These are phyloP conservation scores for Platyscapa corneri DNA, from an alignment of 1,140 invertebrate genomes.

Conservation along the genomic window DNA sequence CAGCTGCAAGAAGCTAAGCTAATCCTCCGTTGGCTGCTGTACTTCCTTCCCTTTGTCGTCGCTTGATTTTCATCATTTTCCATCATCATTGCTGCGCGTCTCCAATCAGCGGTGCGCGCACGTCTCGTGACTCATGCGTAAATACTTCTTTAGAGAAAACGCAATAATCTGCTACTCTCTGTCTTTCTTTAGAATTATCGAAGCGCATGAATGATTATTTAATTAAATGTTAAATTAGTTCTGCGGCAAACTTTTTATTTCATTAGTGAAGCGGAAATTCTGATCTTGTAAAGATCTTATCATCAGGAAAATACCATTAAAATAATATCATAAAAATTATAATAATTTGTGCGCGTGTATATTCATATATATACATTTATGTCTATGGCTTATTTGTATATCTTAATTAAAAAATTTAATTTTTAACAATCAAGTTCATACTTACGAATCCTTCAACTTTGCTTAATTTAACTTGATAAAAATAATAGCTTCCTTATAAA, in stretches of 20 bases:
- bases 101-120: not conserved
- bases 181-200: not conserved
- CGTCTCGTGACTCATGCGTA: not conserved
- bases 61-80: not conserved
- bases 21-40: not conserved
- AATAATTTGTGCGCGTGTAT: not conserved
- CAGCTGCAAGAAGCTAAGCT: not conserved
- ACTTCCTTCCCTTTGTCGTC: slow-evolving; percentile 14
- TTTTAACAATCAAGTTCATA: no score
- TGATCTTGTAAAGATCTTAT: not conserved
- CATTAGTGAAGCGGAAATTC: not conserved
- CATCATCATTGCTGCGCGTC: not conserved
- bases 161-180: not conserved
- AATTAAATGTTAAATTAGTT: slow-evolving; percentile 13
- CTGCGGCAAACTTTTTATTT: not conserved
- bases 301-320: not conserved
- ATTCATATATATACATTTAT: no score
- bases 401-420: no score
- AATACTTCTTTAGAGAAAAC: not conserved
- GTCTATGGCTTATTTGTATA: no score
- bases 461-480: no score
- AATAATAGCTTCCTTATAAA: no score
- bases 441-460: no score
- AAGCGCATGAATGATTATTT: not conserved
- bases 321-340: not conserved